Base-by-base conservation (phyloP, 2,888 invertebrate species). In the Oithona nana region DNA sequence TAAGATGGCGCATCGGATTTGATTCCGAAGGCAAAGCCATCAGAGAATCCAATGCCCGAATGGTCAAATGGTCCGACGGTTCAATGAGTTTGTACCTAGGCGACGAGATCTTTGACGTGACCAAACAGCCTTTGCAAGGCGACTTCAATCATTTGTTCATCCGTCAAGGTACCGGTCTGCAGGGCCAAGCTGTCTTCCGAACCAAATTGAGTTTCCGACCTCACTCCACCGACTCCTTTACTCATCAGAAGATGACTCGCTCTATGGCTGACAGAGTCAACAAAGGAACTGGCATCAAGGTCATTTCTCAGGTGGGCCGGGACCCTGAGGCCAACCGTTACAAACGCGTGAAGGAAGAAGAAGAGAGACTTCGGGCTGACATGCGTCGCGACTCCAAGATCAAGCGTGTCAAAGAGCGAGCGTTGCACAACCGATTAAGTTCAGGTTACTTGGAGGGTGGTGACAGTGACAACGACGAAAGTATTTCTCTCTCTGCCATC, bases 81-180 rank as follows among this genome's bases (percentile, higher is more conserved):
- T 93, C 92, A 68, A 86, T 94, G 82, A 94, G 95, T 16, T 77
- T 98, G 30, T 93, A 97, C 73, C 80, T 98, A 63, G 60, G 98
- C 28, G 85, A 87, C 31, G 98, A 98, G 78, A 90, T 97, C 67
- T 98, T 98, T 72, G 97, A 99, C 73, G 88, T 98, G 0, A 92
- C 95, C 72, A 86, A 87, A 68, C 93, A 94, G 72, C 88, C 90
- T 0, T 74, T 90, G 16, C 87, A 87, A 71, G 93, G 93, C 13
- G 95, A 95, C 73, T 92, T 93, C 77, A 97, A 97, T 75, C 97
- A 98, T 72, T 77, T 98, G 67, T 98, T 93, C 74, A 90, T 97
- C 65, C 83, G 97, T 0, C 95, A 97, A 80, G 95, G 95, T 50
- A 94, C 94, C 0, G 95, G 95, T 78, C 79, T 97, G 1, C 94